Evolutionary conservation across 2,888 invertebrate species (phyloP).

Genomic region (Tromatobia lineatoria): DNA sequence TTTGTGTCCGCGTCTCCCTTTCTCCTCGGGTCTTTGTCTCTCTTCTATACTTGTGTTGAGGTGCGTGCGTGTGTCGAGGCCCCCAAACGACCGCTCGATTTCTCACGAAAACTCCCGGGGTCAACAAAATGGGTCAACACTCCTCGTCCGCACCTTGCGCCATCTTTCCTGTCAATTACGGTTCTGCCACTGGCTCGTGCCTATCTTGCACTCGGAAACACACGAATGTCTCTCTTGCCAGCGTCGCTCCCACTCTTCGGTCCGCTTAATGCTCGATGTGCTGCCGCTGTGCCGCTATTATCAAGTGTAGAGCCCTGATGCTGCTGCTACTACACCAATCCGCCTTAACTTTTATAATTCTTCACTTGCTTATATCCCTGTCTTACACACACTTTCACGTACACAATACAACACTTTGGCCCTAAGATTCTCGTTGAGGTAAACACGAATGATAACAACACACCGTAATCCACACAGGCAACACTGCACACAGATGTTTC

Average conservation of each 20-base stretch:
- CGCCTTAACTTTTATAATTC: constrained; percentile 23
- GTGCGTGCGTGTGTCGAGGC: constrained; percentile 40
- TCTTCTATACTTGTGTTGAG: constrained; percentile 51
- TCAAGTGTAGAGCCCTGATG: neutral
- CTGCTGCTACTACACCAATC: constrained; percentile 18
- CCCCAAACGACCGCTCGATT: constrained; percentile 70
- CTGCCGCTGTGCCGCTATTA: constrained; percentile 35
- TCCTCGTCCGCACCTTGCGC: constrained; percentile 86
- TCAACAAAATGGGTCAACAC: constrained; percentile 82
- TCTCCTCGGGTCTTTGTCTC: constrained; percentile 51
- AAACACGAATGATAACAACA: constrained; percentile 42
- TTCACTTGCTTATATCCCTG: constrained; percentile 9
- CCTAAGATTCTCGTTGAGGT: neutral
- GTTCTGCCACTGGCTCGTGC: constrained; percentile 59
- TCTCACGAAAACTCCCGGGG: constrained; percentile 72
- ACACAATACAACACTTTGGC: too few species aligned
- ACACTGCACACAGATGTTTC: constrained; percentile 37
- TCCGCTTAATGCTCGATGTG: constrained; percentile 36
- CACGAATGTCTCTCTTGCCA: constrained; percentile 29
- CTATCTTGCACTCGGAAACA: constrained; percentile 38
- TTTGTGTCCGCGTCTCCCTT: neutral
- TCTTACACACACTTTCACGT: constrained; percentile 1
- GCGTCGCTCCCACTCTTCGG: constrained; percentile 5
- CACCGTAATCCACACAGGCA: constrained; percentile 60
- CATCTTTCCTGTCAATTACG: constrained; percentile 83